These are phyloP conservation scores for Catotricha subobsoleta DNA, from an alignment of 2,888 invertebrate species.

Conservation along the genomic window DNA sequence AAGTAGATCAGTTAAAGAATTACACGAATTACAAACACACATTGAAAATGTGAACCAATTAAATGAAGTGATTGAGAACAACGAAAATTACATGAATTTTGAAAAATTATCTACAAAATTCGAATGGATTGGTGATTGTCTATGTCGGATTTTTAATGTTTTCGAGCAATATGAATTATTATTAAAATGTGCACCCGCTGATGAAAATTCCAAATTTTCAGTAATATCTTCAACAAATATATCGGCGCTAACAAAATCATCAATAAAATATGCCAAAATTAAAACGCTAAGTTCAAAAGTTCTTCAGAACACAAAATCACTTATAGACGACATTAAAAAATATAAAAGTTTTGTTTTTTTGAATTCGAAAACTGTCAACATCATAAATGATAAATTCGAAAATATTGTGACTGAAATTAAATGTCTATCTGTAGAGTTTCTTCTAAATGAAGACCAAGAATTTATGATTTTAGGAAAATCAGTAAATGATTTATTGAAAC, in stretches of 20 bases:
- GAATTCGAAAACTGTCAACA: conserved; percentile 16
- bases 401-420: conserved; percentile 2
- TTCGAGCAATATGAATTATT: conserved; percentile 51
- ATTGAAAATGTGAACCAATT: conserved; percentile 20
- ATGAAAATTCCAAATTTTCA: conserved; percentile 16
- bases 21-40: conserved; percentile 38
- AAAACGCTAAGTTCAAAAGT: conserved; percentile 10
- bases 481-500: background rate
- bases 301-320: conserved; percentile 14
- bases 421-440: background rate
- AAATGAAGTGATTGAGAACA: background rate
- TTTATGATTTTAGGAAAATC: background rate
- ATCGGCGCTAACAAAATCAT: conserved; percentile 11
- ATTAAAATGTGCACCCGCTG: conserved; percentile 41
- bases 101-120: conserved; percentile 6
- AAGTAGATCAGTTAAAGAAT: conserved; percentile 35
- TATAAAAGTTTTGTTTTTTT: conserved; percentile 19
- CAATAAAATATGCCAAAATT: conserved; percentile 11
- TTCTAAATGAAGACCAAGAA: background rate
- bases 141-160: conserved; percentile 20
- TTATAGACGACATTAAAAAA: conserved; percentile 16
- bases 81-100: conserved; percentile 15
- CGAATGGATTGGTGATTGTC: background rate
- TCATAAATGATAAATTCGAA: conserved; percentile 5
- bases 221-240: conserved; percentile 11